Evolutionary conservation across 2,113 vertebrate species (phyloP), one percentile per base, ranked within the genome.

Genomic region (Onychostoma macrolepis): DNA sequence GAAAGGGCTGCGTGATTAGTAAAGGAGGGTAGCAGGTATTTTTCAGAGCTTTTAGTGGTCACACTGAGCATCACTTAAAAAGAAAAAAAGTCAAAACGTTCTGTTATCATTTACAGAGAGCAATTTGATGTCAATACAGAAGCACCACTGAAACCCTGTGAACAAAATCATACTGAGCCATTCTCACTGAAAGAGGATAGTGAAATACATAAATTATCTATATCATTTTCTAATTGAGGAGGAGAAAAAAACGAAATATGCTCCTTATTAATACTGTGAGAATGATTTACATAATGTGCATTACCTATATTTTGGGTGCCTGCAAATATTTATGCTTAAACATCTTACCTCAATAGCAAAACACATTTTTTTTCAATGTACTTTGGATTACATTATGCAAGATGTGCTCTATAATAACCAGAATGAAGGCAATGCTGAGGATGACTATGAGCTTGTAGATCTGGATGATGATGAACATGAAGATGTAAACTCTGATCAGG

Each of bases 221-320:
- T 2, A 50, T 65, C 19, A n/a, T 87, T 65, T 80, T 38, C 30
- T 38, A 79, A n/a, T n/a, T 86, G 7, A 58, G 9, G 53, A 84
- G 15, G 41, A 56, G 6, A 3, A 84, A 75, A 48, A 56, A 30
- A 61, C 30, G 2, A 80, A 21, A 63, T 63, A 63, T 17, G 6
- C 24, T 4, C 50, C 56, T 8, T 13, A 0, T 45, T 77, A 12
- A 43, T 45, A n/a, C 0, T 26, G 61, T 82, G 24, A 82, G 58
- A 43, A 15, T 1, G 9, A 61, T 78, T 56, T 33, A 5, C 26
- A 21, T 21, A 9, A 11, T 78, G 9, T 56, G 0, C 17, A 21
- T 53, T 53, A 56, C 75, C 43, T 48, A 10, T 30, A 53, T 33
- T 53, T 53, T 17, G 12, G 3, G 15, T 33, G 15, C 33, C 9